Base-by-base conservation (phyloP, 1,140 invertebrate species). In the Lucilia sericata region DNA sequence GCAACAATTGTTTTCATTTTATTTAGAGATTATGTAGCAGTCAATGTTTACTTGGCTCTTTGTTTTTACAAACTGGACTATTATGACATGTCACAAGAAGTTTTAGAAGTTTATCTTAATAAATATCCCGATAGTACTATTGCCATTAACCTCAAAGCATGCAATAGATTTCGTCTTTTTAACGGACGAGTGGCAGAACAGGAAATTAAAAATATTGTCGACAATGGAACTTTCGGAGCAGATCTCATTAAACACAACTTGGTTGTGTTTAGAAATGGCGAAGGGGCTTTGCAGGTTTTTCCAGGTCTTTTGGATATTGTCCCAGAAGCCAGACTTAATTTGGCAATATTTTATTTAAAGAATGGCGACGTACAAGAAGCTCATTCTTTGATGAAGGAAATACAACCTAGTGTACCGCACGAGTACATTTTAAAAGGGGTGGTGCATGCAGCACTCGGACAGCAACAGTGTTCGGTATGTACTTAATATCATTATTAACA, bases 61-160 rank as follows among this genome's bases (percentile, higher is more conserved):
- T 99, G 98, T 88, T 99, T 99, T 91, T 99, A 99, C 91, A 99
- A 99, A 91, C 91, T 99, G 81, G 98, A 99, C 91, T 97, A 97
- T 88, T 97, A 96, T 87, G 96, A 97, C 87, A 96, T 97, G 30
- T 97, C 96, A 2, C 96, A 99, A 92, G 98, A 99, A 92, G 97
- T 99, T 14, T 92, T 99, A 3, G 95, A 96, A 75, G 95, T 98
- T 2, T 99, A 99, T 91, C 92, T 99, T 14, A 96, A 97, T 88
- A 96, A 98, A 88, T 96, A 96, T 92, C 95, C 97, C 5, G 98
- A 99, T 86, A 99, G 98, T 85, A 97, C 97, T 1, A 97, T 98
- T 84, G 98, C 98, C 10, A 95, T 97, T 0, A 99, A 99, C 92
- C 92, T 99, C 17, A 99, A 99, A 92, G 98, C 93, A 14, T 94